phyloP scores from a whole-genome alignment of 1,140 invertebrate species.

The Aphelenchoides fujianensis region DNA sequence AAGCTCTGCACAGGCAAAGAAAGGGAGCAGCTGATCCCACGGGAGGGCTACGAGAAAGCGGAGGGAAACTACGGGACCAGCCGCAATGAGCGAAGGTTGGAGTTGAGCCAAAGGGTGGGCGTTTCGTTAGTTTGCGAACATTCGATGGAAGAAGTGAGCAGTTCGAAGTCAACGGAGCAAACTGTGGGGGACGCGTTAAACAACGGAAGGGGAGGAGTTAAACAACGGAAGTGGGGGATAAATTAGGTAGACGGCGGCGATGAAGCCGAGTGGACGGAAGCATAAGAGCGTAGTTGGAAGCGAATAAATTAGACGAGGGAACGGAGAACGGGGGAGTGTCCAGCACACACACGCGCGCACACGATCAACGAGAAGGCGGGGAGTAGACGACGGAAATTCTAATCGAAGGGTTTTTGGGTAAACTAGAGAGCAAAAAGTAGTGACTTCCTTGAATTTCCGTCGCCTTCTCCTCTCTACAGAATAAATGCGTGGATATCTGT shows the following conservation, averaged over 20 bases:
- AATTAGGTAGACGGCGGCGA: neutral
- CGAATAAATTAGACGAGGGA: neutral
- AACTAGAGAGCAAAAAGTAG: no score
- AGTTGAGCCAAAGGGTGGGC: no score
- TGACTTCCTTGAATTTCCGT: no score
- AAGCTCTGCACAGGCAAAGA: conserved; percentile 4
- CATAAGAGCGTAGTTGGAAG: neutral
- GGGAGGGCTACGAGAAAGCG: neutral
- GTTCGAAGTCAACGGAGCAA: neutral
- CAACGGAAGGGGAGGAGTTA: no score
- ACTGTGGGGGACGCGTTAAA: no score
- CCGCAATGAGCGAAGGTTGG: no score
- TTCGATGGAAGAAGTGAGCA: no score
- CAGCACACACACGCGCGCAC: neutral
- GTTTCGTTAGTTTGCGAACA: neutral
- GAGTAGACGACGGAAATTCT: no score
- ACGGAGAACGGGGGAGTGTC: neutral
- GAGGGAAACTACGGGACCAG: neutral
- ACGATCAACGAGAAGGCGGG: neutral
- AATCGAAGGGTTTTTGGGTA: neutral
- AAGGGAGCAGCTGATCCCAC: neutral
- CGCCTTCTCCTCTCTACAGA: no score
- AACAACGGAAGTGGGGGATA: no score
- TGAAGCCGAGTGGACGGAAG: neutral
- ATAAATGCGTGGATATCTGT: no score